Evolutionary conservation across 2,888 invertebrate genomes (phyloP).

Genomic region (Pseudococcus viburni): DNA sequence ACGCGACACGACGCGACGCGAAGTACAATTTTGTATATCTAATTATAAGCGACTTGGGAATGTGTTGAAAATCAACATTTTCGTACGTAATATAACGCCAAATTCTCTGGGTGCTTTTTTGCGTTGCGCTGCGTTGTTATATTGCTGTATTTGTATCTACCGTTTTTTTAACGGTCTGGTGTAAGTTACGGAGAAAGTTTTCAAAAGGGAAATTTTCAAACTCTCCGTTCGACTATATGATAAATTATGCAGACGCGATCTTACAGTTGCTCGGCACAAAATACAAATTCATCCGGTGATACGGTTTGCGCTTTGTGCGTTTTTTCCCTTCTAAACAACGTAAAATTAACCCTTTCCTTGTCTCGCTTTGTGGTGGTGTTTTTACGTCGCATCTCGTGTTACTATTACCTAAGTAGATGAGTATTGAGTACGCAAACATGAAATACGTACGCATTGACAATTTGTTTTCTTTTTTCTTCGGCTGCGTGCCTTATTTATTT

Average conservation of each 20-base stretch:
- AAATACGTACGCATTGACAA: too few relatives aligned
- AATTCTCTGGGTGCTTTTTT: not conserved
- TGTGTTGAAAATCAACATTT: conserved; percentile 13
- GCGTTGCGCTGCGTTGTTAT: not conserved
- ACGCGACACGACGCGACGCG: too few relatives aligned
- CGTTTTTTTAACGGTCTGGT: not conserved
- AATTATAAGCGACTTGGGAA: not conserved
- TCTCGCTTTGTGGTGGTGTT: not conserved
- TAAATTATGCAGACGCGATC: conserved; percentile 21
- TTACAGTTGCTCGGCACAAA: not conserved
- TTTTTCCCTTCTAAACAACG: not conserved
- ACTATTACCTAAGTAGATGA: too few relatives aligned
- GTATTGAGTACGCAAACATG: not conserved
- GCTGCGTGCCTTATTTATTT: too few relatives aligned
- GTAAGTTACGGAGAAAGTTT: not conserved
- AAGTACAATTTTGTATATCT: not conserved
- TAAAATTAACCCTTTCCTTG: not conserved
- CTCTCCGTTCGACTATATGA: not conserved
- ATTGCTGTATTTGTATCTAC: not conserved
- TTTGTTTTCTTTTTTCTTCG: too few relatives aligned
- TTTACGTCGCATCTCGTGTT: not conserved
- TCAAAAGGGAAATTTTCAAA: not conserved
- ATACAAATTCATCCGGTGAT: not conserved
- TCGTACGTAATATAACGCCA: not conserved
- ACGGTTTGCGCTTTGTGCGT: not conserved